Conservation (phyloP, 2,888 invertebrate species). For the Athalia cordata region DNA sequence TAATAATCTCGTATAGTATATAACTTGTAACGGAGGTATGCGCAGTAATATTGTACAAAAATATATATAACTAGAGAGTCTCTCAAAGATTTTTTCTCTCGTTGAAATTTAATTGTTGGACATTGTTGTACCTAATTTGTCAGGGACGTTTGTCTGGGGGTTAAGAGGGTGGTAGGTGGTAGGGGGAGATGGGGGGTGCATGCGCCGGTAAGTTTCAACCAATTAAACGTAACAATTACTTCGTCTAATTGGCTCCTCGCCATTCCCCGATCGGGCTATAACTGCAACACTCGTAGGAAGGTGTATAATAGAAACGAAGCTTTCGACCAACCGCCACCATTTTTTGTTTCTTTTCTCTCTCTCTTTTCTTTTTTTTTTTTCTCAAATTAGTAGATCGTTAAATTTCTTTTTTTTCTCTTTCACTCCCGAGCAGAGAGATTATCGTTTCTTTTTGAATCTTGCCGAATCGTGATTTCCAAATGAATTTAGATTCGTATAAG, state of each 20-base stretch:
- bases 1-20: background rate
- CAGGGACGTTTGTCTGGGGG: background rate
- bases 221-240: conserved; percentile 41
- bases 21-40: conserved; percentile 1
- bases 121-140: conserved; percentile 37
- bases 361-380: background rate
- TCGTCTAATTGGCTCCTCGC: conserved; percentile 14
- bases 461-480: too few species aligned
- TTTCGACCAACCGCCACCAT: too few species aligned
- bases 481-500: too few species aligned
- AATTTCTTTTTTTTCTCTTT: too few species aligned
- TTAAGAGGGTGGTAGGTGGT: too few species aligned
- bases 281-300: background rate
- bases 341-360: background rate
- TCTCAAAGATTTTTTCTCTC: background rate
- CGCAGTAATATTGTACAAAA: background rate
- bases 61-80: background rate
- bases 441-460: too few species aligned
- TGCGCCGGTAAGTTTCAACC: conserved; percentile 6
- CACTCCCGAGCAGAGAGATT: too few species aligned
- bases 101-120: conserved; percentile 39
- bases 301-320: too few species aligned
- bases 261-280: background rate
- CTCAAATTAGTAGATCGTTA: background rate
- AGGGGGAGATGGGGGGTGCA: background rate